Base-by-base conservation (phyloP, 2,113 vertebrate genomes). In the Andinoacara biseriatus region DNA sequence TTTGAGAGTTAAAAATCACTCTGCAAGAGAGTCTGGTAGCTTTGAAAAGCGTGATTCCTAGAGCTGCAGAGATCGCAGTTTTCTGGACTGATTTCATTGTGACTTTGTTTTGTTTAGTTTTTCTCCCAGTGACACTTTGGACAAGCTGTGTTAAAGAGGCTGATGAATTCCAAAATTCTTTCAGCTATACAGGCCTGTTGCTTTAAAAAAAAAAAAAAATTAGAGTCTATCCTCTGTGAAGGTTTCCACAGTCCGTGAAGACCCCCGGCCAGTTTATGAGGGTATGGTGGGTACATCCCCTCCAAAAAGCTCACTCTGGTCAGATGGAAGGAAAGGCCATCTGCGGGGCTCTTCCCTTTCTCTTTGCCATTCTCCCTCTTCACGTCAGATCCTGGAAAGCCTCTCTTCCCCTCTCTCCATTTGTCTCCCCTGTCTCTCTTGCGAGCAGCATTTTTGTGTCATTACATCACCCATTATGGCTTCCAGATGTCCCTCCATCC, bases 401-500 rank as follows among this genome's bases (percentile, higher is more conserved):
- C 84, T 80, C 58, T 49, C 56, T 56, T 35, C 67, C n/a, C 61
- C 85, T 69, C 56, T 60, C 58, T 78, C 49, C 75, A 67, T 85
- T 74, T 69, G 9, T 79, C 85, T 83, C 58, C 79, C 61, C 49
- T 22, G 77, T 90, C 87, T 91, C 88, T 91, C 81, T 92, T 82
- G 67, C 69, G 81, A 93, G 86, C 91, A 24, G 91, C 94, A 95
- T 96, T 95, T 95, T 96, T 96, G 83, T 86, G 92, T 90, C 79
- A 86, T 95, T 96, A 94, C 91, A 92, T 96, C 95, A 96, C 85
- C 67, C 77, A 67, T 95, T 94, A 96, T 95, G 89, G 87, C 89
- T 96, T 95, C 95, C 95, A 96, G 95, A 96, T 96, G 95, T 95
- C 90, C 87, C 91, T 84, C 86, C 61, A 24, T 93, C 90, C 82